Conservation (phyloP, 2,113 vertebrate species). For the Sceloporus tristichus region DNA sequence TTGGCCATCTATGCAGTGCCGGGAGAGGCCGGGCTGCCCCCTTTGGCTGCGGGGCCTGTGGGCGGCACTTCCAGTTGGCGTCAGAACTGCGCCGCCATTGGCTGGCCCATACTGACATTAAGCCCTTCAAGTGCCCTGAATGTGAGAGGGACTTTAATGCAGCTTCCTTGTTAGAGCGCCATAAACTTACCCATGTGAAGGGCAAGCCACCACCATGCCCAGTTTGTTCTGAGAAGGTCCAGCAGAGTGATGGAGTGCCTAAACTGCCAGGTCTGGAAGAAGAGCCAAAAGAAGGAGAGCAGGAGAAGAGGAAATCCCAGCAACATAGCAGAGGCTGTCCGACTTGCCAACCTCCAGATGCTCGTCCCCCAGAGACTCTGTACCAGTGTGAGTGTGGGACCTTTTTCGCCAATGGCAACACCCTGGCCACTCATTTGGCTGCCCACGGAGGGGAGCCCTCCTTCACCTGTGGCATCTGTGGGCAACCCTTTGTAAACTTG, state of each 20-base stretch:
- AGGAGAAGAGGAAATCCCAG: slow-evolving; percentile 24
- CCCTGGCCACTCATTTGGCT: slow-evolving; percentile 68
- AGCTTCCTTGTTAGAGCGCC: slow-evolving; percentile 88
- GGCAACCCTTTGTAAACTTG: slow-evolving; percentile 86
- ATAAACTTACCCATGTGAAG: slow-evolving; percentile 91
- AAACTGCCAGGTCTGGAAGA: neutral
- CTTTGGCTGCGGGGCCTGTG: slow-evolving; percentile 66
- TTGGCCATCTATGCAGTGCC: slow-evolving; percentile 32
- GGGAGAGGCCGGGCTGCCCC: slow-evolving; percentile 55
- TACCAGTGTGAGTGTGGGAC: slow-evolving; percentile 76
- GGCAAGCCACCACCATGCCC: slow-evolving; percentile 75
- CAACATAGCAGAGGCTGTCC: slow-evolving; percentile 45
- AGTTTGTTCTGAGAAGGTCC: neutral
- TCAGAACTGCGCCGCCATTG: slow-evolving; percentile 70
- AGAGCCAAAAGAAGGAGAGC: slow-evolving; percentile 20
- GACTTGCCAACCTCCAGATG: slow-evolving; percentile 20
- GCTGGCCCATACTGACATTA: slow-evolving; percentile 70
- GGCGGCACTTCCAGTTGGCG: slow-evolving; percentile 62
- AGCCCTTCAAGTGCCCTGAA: slow-evolving; percentile 74
- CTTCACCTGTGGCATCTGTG: slow-evolving; percentile 85
- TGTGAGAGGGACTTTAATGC: slow-evolving; percentile 88
- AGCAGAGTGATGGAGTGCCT: neutral
- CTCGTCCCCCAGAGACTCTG: slow-evolving; percentile 57
- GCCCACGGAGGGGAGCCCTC: slow-evolving; percentile 70
- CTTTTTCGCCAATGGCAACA: slow-evolving; percentile 68